phyloP scores from a whole-genome alignment of 30 jellyfish, hydroid and myxozoan species.

The Turritopsis dohrnii region DNA sequence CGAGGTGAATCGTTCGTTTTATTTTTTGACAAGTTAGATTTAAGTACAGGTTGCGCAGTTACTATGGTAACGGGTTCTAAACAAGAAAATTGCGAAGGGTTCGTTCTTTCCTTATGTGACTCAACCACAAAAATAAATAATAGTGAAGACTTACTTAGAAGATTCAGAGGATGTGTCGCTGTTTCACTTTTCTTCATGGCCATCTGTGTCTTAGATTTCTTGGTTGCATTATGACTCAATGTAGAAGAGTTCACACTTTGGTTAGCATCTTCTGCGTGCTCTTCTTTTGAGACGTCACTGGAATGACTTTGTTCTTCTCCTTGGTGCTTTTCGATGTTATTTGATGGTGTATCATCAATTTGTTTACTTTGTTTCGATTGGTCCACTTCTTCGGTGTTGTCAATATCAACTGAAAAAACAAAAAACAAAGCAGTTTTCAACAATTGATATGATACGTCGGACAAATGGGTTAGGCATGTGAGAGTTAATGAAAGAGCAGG shows the following conservation, averaged over 20 bases:
- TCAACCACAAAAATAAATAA: too few relatives aligned
- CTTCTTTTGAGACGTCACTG: neutral
- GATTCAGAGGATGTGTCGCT: neutral
- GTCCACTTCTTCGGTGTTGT: neutral
- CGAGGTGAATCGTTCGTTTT: neutral
- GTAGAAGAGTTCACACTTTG: neutral
- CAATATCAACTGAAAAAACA: neutral
- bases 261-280: neutral
- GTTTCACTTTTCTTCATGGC: neutral
- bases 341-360: neutral
- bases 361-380: neutral
- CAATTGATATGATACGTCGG: too few relatives aligned
- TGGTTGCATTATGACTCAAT: neutral
- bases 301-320: neutral
- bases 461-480: too few relatives aligned
- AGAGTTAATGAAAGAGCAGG: too few relatives aligned
- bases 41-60: neutral
- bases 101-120: too few relatives aligned
- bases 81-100: too few relatives aligned
- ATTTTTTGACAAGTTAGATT: neutral
- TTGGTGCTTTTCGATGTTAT: neutral
- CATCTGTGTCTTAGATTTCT: neutral
- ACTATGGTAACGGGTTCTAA: too few relatives aligned
- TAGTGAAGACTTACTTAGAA: too few relatives aligned
- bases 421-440: too few relatives aligned